Evolutionary conservation across 1,140 invertebrate genomes (phyloP).

Genomic region (Tetramorium simillimum): DNA sequence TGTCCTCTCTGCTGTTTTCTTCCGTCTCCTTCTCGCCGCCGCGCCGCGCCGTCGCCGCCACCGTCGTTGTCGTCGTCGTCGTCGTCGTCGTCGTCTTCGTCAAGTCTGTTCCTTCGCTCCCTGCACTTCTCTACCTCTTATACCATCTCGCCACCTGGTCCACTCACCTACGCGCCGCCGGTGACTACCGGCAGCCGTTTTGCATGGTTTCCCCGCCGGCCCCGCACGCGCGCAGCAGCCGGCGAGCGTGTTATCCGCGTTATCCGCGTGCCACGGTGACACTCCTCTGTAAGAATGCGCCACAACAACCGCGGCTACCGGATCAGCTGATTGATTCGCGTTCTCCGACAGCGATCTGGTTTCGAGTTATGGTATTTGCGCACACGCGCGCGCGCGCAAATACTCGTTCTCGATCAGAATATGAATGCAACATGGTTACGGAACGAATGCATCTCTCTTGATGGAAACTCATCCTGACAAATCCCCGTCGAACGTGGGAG

Average conservation of each 20-base stretch:
- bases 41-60: background rate
- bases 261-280: slow-evolving; percentile 55
- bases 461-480: slow-evolving; percentile 42
- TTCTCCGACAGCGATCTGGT: slow-evolving; percentile 40
- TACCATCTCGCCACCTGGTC: slow-evolving; percentile 58
- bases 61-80: background rate
- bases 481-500: slow-evolving; percentile 22
- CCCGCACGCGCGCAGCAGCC: slow-evolving; percentile 34
- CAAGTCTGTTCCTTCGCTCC: slow-evolving; percentile 14
- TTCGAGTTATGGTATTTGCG: slow-evolving; percentile 29
- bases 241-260: slow-evolving; percentile 32
- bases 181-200: slow-evolving; percentile 48
- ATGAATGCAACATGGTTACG: background rate
- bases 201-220: slow-evolving; percentile 55
- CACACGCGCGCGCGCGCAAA: background rate
- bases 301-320: slow-evolving; percentile 56
- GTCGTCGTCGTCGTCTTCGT: slow-evolving; percentile 9
- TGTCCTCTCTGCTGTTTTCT: slow-evolving; percentile 32
- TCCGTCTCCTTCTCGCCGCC: slow-evolving; percentile 8
- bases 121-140: slow-evolving; percentile 12
- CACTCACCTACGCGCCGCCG: slow-evolving; percentile 54
- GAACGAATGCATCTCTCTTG: background rate
- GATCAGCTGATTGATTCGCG: slow-evolving; percentile 68
- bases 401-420: background rate
- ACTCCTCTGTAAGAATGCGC: slow-evolving; percentile 55